Evolutionary conservation across 1,140 invertebrate genomes (phyloP).

Genomic region (Eurosta solidaginis): DNA sequence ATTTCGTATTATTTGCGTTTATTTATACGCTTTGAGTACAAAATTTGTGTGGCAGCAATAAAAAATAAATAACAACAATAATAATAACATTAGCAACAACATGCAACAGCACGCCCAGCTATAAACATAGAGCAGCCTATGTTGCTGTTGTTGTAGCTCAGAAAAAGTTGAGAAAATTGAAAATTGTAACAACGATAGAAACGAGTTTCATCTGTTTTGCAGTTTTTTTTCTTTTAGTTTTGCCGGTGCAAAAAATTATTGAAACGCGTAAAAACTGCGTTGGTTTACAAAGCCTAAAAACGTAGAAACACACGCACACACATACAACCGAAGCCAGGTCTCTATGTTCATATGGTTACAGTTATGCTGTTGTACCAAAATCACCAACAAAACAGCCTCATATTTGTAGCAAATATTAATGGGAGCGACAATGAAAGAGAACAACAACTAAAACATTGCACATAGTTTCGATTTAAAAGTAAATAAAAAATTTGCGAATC

Average conservation of each 20-base stretch:
- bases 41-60: neutral
- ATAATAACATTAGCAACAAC: neutral
- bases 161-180: conserved; percentile 30
- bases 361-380: neutral
- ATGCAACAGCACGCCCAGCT: neutral
- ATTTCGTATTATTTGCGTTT: conserved; percentile 50
- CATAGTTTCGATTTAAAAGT: too few relatives aligned
- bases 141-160: neutral
- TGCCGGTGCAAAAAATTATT: conserved; percentile 14
- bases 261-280: conserved; percentile 10
- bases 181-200: conserved; percentile 10
- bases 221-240: conserved; percentile 1
- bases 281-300: neutral
- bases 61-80: neutral
- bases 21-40: conserved; percentile 44
- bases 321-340: too few relatives aligned
- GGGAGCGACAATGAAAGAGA: too few relatives aligned
- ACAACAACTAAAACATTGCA: too few relatives aligned
- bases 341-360: neutral
- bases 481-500: too few relatives aligned
- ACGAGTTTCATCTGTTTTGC: conserved; percentile 18
- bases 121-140: neutral
- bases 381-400: too few relatives aligned
- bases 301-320: too few relatives aligned
- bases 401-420: too few relatives aligned